These are phyloP conservation scores for Branchipolynoe longqiensis DNA, from an alignment of 2,888 invertebrate genomes.

Conservation along the genomic window DNA sequence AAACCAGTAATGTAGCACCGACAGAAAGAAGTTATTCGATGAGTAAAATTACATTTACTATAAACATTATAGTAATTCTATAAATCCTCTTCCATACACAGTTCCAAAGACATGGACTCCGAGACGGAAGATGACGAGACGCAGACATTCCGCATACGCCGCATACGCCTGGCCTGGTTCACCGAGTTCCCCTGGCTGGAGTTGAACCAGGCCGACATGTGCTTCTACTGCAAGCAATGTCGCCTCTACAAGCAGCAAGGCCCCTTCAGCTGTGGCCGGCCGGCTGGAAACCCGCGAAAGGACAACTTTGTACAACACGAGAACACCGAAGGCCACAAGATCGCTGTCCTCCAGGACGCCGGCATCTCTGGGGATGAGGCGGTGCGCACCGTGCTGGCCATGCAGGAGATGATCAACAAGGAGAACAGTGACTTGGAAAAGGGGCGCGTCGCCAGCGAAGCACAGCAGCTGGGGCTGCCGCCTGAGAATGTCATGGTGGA, in stretches of 20 bases:
- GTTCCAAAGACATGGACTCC: neutral
- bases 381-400: constrained; percentile 15
- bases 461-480: neutral
- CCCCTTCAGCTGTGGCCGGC: constrained; percentile 31
- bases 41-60: too few relatives aligned
- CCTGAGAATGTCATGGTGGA: neutral
- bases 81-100: neutral
- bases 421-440: constrained; percentile 1
- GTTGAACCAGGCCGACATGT: constrained; percentile 44
- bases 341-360: constrained; percentile 33
- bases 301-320: constrained; percentile 55
- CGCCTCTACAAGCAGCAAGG: constrained; percentile 48
- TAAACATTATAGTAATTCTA: too few relatives aligned
- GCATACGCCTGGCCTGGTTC: constrained; percentile 45
- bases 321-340: constrained; percentile 57
- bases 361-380: constrained; percentile 52
- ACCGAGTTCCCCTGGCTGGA: constrained; percentile 58
- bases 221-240: constrained; percentile 52
- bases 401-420: constrained; percentile 30
- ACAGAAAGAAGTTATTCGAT: too few relatives aligned
- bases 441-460: neutral
- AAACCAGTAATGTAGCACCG: too few relatives aligned
- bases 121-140: constrained; percentile 19
- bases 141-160: neutral
- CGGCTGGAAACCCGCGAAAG: constrained; percentile 34